Evolutionary conservation across 2,113 vertebrate species (phyloP), one percentile per base, ranked within the genome.

Genomic region (Eulemur rufifrons): DNA sequence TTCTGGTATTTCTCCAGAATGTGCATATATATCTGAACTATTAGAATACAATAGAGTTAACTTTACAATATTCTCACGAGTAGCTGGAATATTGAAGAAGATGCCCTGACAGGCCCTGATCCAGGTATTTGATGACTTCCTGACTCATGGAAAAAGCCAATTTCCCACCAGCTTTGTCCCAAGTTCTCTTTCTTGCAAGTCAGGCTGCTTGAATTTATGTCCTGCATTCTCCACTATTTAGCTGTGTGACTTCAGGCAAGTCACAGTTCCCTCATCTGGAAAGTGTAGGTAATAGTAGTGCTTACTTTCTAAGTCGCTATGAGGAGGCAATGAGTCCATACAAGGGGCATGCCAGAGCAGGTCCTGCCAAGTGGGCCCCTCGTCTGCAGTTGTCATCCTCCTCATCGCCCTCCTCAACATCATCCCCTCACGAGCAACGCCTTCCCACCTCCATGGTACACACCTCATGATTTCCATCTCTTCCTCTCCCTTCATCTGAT

Each of bases 381-480:
- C 32, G 61, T 82, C 39, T 23, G 34, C 34, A 76, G 6, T 23
- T 10, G 17, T 32, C 17, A 27, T n/a, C 50, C 42, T 34, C 45
- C 21, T 7, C 59, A 73, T 3, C 27, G 17, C 8, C 66, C 27
- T 20, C 15, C 1, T 39, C 27, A 50, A 64, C 29, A 20, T 25
- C 39, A 5, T 39, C 17, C 27, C 80, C 42, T 83, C 21, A 39
- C 25, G 7, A 20, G 12, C 20, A 45, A 63, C 2, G 18, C 12
- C 20, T 61, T 73, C 25, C 50, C 15, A 10, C 6, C 10, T 63
- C 20, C 2, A 0, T 29, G 1, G n/a, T 23, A 13, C 3, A 3
- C 0, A 45, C 17, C 4, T 71, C 4, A 1, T 11, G 34, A 17
- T 27, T 52, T 59, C 63, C 7, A 25, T 20, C 37, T 27, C 37